phyloP scores from a whole-genome alignment of 2,888 invertebrate species.

The Alcis repandata region DNA sequence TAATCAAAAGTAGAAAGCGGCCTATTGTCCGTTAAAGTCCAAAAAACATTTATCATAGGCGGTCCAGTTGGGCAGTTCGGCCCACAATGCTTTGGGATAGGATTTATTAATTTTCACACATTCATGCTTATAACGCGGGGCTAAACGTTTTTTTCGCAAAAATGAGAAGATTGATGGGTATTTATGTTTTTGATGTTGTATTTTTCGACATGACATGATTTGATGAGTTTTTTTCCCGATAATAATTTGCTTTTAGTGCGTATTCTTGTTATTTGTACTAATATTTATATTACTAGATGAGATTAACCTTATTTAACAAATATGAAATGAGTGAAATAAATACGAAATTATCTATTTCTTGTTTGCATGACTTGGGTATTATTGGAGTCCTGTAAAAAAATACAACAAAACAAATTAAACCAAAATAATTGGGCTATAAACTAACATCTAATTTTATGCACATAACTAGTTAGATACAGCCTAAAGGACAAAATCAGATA shows the following conservation, averaged over 20 bases:
- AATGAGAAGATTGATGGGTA: slow-evolving; percentile 42
- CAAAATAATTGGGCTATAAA: too few species aligned
- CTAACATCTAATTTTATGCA: too few species aligned
- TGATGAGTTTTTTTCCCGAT: not conserved
- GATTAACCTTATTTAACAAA: too few species aligned
- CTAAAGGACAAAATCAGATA: too few species aligned
- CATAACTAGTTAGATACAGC: too few species aligned
- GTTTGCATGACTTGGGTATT: too few species aligned
- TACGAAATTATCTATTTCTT: too few species aligned
- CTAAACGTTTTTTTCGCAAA: slow-evolving; percentile 48
- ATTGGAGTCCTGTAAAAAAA: too few species aligned
- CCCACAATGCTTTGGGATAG: slow-evolving; percentile 53
- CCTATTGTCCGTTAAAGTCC: slow-evolving; percentile 64
- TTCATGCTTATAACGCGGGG: slow-evolving; percentile 50
- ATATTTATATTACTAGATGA: too few species aligned
- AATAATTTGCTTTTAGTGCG: not conserved
- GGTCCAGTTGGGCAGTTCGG: slow-evolving; percentile 50
- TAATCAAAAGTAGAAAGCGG: slow-evolving; percentile 64
- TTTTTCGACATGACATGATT: slow-evolving; percentile 3
- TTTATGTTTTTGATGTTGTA: slow-evolving; percentile 25
- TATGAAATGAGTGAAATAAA: too few species aligned
- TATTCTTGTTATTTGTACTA: not conserved
- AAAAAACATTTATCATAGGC: slow-evolving; percentile 79
- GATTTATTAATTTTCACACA: slow-evolving; percentile 74
- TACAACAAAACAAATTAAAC: too few species aligned